Conservation (phyloP, 2,113 vertebrate genomes). For the Cavia aperea region DNA sequence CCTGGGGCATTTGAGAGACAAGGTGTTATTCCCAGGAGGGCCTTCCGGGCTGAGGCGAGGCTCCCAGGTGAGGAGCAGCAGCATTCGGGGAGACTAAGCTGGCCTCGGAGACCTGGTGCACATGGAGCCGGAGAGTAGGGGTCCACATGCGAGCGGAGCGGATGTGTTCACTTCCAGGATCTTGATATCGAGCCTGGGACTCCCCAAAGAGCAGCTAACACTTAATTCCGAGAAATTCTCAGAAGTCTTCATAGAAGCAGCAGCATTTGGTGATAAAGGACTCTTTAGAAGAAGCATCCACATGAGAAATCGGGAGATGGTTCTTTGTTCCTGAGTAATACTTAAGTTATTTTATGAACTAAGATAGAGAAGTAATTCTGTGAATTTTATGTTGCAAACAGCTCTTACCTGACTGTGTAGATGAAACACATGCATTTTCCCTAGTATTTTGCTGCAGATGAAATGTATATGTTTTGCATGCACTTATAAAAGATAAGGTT, state of each 20-base stretch:
- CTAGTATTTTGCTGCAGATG: neutral
- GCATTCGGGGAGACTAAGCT: accelerated
- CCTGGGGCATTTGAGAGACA: no score
- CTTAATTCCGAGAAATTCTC: neutral
- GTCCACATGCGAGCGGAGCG: accelerated
- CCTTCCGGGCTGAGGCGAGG: accelerated
- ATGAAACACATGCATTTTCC: neutral
- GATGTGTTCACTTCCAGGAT: no score
- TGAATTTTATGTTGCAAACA: neutral
- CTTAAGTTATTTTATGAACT: neutral
- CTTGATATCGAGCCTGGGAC: neutral
- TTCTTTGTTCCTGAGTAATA: neutral
- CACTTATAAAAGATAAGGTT: slow-evolving; percentile 30
- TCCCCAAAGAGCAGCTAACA: neutral
- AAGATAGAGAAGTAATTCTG: neutral
- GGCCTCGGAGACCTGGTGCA: neutral
- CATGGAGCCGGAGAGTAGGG: no score
- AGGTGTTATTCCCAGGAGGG: neutral
- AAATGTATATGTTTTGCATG: neutral
- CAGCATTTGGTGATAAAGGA: neutral
- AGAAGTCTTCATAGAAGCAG: neutral
- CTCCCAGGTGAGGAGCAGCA: neutral
- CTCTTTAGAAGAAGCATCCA: neutral
- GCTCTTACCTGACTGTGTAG: neutral
- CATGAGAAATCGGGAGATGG: neutral